Percentiles rank a stretch among this genome's conserved stretches.
phyloP scores from a whole-genome alignment of 2,113 vertebrate genomes.

The Pollimyrus isidori region DNA sequence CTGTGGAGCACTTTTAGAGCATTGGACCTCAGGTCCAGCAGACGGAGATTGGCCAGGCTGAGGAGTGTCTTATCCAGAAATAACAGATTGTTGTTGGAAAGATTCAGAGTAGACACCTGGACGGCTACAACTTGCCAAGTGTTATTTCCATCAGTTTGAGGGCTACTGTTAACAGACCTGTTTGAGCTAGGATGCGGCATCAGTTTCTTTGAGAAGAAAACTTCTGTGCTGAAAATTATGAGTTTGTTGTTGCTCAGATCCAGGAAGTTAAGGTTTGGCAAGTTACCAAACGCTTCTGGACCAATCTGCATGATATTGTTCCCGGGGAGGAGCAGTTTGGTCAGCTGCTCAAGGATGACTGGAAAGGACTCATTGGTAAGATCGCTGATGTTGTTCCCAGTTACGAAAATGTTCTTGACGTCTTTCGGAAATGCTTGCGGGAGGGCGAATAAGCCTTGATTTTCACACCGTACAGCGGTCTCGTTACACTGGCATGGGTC shows the following conservation, averaged over 20 bases:
- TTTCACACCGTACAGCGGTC: slow-evolving; percentile 79
- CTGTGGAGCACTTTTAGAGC: slow-evolving; percentile 61
- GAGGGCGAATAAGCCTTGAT: slow-evolving; percentile 64
- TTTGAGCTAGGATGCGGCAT: slow-evolving; percentile 65
- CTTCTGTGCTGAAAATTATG: slow-evolving; percentile 51
- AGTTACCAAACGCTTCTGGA: slow-evolving; percentile 59
- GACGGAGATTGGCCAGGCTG: slow-evolving; percentile 53
- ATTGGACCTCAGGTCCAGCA: slow-evolving; percentile 79
- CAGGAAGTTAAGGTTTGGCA: slow-evolving; percentile 70
- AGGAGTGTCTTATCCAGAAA: slow-evolving; percentile 59
- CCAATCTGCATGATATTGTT: slow-evolving; percentile 66
- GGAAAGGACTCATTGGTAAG: slow-evolving; percentile 66
- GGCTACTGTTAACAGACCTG: slow-evolving; percentile 45
- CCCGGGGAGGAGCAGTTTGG: slow-evolving; percentile 69
- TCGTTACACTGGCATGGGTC: slow-evolving; percentile 68
- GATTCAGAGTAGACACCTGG: slow-evolving; percentile 65
- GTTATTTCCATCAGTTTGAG: slow-evolving; percentile 30
- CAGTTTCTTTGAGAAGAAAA: slow-evolving; percentile 57
- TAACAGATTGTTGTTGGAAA: slow-evolving; percentile 71
- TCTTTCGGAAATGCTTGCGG: slow-evolving; percentile 67
- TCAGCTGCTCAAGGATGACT: slow-evolving; percentile 57
- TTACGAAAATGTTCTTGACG: slow-evolving; percentile 70
- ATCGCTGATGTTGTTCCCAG: slow-evolving; percentile 63
- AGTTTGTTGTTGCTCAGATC: slow-evolving; percentile 82
- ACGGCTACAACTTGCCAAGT: slow-evolving; percentile 47